Base-by-base conservation (phyloP, 2,888 invertebrate species). In the Eupithecia tripunctaria region DNA sequence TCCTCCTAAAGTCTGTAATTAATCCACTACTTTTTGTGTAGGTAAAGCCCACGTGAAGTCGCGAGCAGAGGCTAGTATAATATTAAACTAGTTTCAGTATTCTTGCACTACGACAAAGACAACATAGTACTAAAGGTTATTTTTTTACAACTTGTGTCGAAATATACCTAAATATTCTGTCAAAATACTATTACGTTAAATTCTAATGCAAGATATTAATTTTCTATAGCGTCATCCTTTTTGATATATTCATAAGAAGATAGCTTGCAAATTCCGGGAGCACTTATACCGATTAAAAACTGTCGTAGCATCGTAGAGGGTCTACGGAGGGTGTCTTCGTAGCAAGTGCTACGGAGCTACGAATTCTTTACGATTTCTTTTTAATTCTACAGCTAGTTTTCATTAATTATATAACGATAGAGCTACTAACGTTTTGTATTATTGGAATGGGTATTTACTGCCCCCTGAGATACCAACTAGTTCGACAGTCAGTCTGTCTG, bases 231-330 rank as follows among this genome's bases (percentile, higher is more conserved):
- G 73, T 74, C 75, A 84, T 86, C 86, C 85, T 87, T 88, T 86
- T 85, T 88, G 86, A 89, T 88, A 84, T 85, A 38, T 38, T 38
- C 87, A 86, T 85, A 83, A 85, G 88, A 87, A 85, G 88, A 87
- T 88, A 90, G 85, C 87, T 84, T 84, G 89, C 85, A 89, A 91
- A 91, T 92, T 89, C 88, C 87, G 56, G 84, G 88, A 88, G 90
- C 93, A 93, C 93, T 93, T 92, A 91, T 88, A 89, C 86, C 89
- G 92, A 93, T 93, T 93, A 93, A 91, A 92, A 90, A 89, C 84
- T 88, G 67, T 18, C 67, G 82, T 81, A 82, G 75, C 65, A 25
- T 67, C 80, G 85, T 82, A 82, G 82, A 82, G 78, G 79, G 74
- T 82, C 85, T 85, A 85, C 86, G 84, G 74, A 81, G 82, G 81